Percentiles rank a stretch among this genome's conserved stretches.
Conservation (phyloP, 2,888 invertebrate species). For the Meliscaeva auricollis region DNA sequence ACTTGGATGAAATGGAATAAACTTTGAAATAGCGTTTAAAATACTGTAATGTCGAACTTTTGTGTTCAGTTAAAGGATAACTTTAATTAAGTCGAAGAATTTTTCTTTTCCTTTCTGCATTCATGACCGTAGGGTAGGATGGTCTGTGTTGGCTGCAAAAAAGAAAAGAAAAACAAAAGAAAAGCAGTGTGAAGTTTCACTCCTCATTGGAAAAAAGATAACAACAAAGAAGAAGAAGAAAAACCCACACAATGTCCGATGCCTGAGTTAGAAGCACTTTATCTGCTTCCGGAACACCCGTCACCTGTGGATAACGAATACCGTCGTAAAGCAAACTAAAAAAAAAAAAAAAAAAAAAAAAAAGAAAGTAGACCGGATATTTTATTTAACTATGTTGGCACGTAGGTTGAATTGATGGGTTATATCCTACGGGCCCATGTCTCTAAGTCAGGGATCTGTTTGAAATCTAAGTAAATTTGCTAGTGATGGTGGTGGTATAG, state of each 20-base stretch:
- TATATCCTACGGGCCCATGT: background rate
- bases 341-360: background rate
- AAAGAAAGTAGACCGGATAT: conserved; percentile 14
- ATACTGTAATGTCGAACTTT: background rate
- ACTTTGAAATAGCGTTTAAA: conserved; percentile 4
- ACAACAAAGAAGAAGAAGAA: background rate
- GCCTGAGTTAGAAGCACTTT: conserved; percentile 44
- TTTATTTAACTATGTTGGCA: conserved; percentile 32
- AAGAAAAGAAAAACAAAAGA: conserved; percentile 3
- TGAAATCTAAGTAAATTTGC: conserved; percentile 5
- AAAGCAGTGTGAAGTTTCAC: conserved; percentile 15
- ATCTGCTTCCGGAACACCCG: conserved; percentile 41
- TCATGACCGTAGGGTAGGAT: background rate
- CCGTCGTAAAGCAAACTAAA: background rate
- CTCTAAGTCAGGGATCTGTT: conserved; percentile 1
- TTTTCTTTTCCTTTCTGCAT: background rate
- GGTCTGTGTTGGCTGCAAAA: background rate
- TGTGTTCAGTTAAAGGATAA: conserved; percentile 25
- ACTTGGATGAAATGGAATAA: background rate
- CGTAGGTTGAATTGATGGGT: conserved; percentile 26
- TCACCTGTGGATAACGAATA: conserved; percentile 42
- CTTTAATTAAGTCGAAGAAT: conserved; percentile 26
- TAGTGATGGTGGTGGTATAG: conserved; percentile 7
- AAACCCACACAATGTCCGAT: conserved; percentile 12
- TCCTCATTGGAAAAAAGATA: background rate